These are phyloP conservation scores for Hirtodrosophila duncani DNA, from an alignment of 2,888 invertebrate genomes.

Conservation along the genomic window DNA sequence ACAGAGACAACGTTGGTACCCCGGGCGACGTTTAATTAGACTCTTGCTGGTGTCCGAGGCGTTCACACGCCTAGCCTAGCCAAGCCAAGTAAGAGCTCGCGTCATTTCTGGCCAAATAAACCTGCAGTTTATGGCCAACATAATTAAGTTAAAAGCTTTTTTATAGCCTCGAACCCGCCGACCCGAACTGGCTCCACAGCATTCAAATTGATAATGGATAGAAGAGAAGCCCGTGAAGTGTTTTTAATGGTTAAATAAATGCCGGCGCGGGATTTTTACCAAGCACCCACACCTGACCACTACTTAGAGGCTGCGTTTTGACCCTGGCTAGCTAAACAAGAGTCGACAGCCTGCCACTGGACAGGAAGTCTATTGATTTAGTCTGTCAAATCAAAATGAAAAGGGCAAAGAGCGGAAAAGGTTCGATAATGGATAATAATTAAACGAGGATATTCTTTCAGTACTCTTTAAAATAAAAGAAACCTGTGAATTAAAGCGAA, in stretches of 20 bases:
- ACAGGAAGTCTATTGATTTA: constrained; percentile 48
- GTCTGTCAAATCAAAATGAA: constrained; percentile 29
- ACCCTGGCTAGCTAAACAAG: constrained; percentile 24
- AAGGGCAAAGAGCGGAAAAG: constrained; percentile 16
- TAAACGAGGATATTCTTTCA: no score
- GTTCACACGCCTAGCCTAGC: constrained; percentile 58
- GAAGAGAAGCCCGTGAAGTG: constrained; percentile 62
- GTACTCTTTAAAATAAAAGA: no score
- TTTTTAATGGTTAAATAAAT: constrained; percentile 68
- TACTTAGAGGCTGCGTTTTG: no score
- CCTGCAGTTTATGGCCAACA: constrained; percentile 72
- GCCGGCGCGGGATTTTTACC: constrained; percentile 35
- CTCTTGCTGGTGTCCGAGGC: constrained; percentile 34
- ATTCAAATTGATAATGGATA: constrained; percentile 68
- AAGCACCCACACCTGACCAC: constrained; percentile 48
- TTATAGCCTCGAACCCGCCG: constrained; percentile 35
- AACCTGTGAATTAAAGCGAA: no score
- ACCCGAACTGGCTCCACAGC: constrained; percentile 28
- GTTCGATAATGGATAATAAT: no score
- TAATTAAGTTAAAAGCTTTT: constrained; percentile 72
- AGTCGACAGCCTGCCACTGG: constrained; percentile 36
- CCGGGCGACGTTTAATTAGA: constrained; percentile 68
- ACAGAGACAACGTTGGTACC: constrained; percentile 37
- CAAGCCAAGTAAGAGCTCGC: constrained; percentile 5
- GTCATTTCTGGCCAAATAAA: constrained; percentile 52